Evolutionary conservation across 1,140 invertebrate genomes (phyloP).

Genomic region (Drosophila takahashii): DNA sequence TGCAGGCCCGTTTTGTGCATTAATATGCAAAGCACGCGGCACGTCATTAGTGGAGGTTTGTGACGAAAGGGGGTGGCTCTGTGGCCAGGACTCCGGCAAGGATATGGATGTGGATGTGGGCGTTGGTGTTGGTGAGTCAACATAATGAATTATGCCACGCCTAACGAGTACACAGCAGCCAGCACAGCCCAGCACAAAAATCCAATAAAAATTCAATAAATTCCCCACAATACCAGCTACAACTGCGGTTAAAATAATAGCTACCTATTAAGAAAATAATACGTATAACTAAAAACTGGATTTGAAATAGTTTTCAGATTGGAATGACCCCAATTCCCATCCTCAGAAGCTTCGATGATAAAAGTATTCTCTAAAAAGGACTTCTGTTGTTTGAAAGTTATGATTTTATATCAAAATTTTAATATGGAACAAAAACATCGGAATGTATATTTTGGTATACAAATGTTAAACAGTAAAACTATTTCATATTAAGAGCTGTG

Average conservation of each 20-base stretch:
- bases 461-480: no score
- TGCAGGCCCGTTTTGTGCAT: conserved; percentile 56
- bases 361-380: no score
- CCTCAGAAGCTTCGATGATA: no score
- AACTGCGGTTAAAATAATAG: conserved; percentile 12
- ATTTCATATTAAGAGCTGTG: no score
- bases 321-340: no score
- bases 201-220: conserved; percentile 84
- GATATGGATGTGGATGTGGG: not conserved
- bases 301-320: no score
- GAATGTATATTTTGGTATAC: no score
- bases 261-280: no score
- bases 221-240: conserved; percentile 63
- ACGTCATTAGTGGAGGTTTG: conserved; percentile 33
- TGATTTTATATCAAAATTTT: no score
- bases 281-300: no score
- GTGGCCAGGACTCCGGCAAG: not conserved
- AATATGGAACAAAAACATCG: no score
- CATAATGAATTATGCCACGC: conserved; percentile 83
- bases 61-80: conserved; percentile 6
- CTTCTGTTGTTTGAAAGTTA: no score
- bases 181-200: conserved; percentile 61
- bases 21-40: conserved; percentile 78
- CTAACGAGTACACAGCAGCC: conserved; percentile 76
- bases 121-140: conserved; percentile 54